A percentile compares a stretch with the other conserved stretches of the same genome.
These are phyloP conservation scores for Phaedon cochleariae DNA, from an alignment of 2,888 invertebrate genomes.

Conservation along the genomic window DNA sequence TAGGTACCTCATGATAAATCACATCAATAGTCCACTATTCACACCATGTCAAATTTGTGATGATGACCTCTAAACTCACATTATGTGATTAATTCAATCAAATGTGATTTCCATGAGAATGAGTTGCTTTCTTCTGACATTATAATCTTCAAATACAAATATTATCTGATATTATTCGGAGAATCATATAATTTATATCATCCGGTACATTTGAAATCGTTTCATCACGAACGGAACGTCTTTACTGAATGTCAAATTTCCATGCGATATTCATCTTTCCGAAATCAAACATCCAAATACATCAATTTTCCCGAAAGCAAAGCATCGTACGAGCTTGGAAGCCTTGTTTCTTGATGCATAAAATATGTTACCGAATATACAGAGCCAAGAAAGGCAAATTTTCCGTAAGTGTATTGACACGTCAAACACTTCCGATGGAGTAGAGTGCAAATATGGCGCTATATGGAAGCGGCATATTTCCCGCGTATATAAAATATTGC, in stretches of 20 bases:
- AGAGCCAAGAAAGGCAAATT: slow-evolving; percentile 30
- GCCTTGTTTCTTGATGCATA: slow-evolving; percentile 4
- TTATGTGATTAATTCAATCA: no score
- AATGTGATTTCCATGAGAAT: no score
- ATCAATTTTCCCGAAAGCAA: slow-evolving; percentile 1
- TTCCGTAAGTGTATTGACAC: slow-evolving; percentile 33
- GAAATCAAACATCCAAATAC: not conserved
- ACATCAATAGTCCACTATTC: no score
- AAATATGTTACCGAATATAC: slow-evolving; percentile 25
- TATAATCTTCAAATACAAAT: no score
- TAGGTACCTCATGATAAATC: no score
- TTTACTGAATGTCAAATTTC: not conserved
- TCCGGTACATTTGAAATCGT: no score
- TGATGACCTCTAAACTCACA: no score
- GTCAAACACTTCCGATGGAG: slow-evolving; percentile 65
- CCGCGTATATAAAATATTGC: not conserved
- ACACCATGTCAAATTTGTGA: no score
- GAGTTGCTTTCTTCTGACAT: no score
- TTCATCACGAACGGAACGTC: no score
- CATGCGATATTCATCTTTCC: not conserved
- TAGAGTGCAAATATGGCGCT: slow-evolving; percentile 83
- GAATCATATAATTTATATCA: no score
- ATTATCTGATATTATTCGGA: no score
- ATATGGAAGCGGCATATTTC: slow-evolving; percentile 68
- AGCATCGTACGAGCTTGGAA: not conserved